Conservation (phyloP, 2,113 vertebrate species). For the Lonchura striata region DNA sequence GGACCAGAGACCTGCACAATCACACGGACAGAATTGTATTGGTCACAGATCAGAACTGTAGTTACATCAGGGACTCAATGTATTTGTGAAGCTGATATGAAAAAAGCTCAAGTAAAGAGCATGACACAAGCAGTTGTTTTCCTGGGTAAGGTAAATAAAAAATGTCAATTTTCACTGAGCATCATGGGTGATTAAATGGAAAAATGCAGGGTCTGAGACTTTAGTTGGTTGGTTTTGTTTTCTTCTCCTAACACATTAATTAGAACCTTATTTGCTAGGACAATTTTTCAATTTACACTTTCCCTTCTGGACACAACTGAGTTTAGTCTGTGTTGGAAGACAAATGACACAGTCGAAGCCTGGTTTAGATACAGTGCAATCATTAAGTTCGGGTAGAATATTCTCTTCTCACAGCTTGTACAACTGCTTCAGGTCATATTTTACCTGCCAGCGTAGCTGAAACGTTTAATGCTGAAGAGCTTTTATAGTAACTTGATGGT, state of each 20-base stretch:
- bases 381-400: background rate
- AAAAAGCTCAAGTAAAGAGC: background rate
- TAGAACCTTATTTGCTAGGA: background rate
- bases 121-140: background rate
- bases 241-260: background rate
- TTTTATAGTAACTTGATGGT: background rate
- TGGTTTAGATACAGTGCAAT: background rate
- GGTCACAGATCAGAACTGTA: background rate
- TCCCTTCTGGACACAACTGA: background rate
- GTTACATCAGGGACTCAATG: background rate
- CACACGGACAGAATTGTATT: background rate
- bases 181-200: background rate
- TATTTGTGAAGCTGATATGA: background rate
- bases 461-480: conserved; percentile 33
- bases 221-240: background rate
- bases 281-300: background rate
- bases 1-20: background rate
- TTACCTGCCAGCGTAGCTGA: conserved; percentile 70
- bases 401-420: background rate
- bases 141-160: background rate
- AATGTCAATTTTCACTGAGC: background rate
- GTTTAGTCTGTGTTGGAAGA: background rate
- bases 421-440: background rate
- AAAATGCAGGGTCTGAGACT: background rate
- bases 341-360: background rate